Evolutionary conservation across 1,140 invertebrate species (phyloP).

Genomic region (Adoxophyes honmai): DNA sequence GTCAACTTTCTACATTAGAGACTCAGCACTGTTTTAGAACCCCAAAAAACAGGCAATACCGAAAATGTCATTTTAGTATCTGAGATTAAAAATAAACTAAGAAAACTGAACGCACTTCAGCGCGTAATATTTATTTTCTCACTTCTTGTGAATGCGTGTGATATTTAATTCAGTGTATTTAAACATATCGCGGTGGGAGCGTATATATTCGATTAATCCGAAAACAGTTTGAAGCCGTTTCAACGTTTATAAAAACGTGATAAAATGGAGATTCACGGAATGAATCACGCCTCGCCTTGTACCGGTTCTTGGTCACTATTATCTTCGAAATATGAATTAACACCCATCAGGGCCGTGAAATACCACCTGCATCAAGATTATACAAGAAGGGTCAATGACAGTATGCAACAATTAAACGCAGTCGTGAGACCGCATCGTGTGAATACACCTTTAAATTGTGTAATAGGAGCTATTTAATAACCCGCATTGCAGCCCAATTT

Average conservation of each 20-base stretch:
- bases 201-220: no score
- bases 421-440: constrained; percentile 3
- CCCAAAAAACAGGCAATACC: no score
- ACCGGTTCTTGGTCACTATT: constrained; percentile 2
- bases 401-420: constrained; percentile 9
- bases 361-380: neutral
- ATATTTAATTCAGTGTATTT: no score
- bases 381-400: constrained; percentile 10
- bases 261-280: constrained; percentile 7
- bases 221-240: neutral
- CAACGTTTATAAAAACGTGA: neutral
- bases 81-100: no score
- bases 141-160: no score
- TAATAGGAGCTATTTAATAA: constrained; percentile 14
- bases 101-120: no score
- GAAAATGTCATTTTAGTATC: no score
- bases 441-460: neutral
- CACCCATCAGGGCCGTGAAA: neutral
- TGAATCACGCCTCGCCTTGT: neutral
- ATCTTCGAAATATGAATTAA: constrained; percentile 3
- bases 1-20: no score
- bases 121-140: no score
- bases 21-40: no score
- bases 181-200: no score
- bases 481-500: neutral